Base-by-base conservation (phyloP, 2,888 invertebrate genomes). In the Chouioia cunea region DNA sequence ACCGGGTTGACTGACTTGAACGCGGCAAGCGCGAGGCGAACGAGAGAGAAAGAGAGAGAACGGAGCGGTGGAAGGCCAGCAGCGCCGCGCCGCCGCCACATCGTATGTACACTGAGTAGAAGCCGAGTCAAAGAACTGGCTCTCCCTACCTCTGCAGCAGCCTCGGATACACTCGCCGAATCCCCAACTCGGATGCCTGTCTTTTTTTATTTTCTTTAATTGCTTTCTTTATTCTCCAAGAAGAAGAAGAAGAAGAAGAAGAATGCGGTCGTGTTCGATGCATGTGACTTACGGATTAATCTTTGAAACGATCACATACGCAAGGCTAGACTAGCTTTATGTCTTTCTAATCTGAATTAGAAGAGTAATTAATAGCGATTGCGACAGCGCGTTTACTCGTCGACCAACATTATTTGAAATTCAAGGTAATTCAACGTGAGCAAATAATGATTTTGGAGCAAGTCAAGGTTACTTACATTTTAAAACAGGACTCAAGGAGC, bases 1-100 rank as follows among this genome's bases (percentile, higher is more conserved):
- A 81, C 82, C 81, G 84, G 80, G 84, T 85, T 85, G 84, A 85
- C 85, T 85, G 85, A 85, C 84, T 83, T 10, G 36, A 36, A 10
- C 80, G 75, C 78, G 76, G 57, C 47, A 18, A 46, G 47, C 15
- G 20, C 27, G n/a, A 36, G 12, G 36, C 36, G 2, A 36, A 12
- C 36, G 36, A 36, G 36, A 36, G 12, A 36, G 36, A 36, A 12
- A 36, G 36, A 36, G 10, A 3, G 6, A 50, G 50, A 4, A 8
- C 12, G 3, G 47, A 48, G 53, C 2, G 46, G 23, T 50, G 16
- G 50, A 50, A 50, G 16, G 43, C 23, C 27, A 44, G 6, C 36
- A 36, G 50, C 48, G 47, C 65, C 27, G 65, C 58, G 15, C 16
- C 47, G 47, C 22, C 46, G 20, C 43, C 48, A 58, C 65, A 6